Percentiles rank a stretch among this genome's conserved stretches.
phyloP scores from a whole-genome alignment of 2,888 invertebrate species.

The Eupithecia subumbrata region DNA sequence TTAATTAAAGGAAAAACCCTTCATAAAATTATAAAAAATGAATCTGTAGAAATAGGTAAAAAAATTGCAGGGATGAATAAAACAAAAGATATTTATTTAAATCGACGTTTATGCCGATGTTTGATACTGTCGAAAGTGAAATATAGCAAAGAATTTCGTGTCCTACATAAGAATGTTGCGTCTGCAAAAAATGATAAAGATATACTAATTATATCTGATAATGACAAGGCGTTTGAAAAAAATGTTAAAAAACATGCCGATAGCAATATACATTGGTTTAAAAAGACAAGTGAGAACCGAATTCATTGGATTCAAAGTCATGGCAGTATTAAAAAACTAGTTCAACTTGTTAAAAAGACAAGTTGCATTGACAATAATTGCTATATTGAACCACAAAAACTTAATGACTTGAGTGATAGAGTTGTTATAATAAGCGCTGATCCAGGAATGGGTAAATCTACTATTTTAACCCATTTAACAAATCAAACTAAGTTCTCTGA shows the following conservation, averaged over 20 bases:
- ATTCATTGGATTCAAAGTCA: slow-evolving; percentile 16
- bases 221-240: slow-evolving; percentile 1
- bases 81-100: slow-evolving; percentile 7
- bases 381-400: slow-evolving; percentile 10
- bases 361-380: slow-evolving; percentile 12
- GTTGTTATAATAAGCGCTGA: slow-evolving; percentile 43
- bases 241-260: background rate
- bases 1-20: slow-evolving; percentile 15
- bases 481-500: slow-evolving; percentile 37
- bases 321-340: slow-evolving; percentile 16
- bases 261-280: slow-evolving; percentile 25
- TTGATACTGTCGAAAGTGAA: slow-evolving; percentile 3
- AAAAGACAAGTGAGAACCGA: background rate
- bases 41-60: slow-evolving; percentile 18
- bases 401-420: slow-evolving; percentile 32
- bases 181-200: slow-evolving; percentile 10
- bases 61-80: background rate
- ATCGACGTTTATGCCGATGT: slow-evolving; percentile 17
- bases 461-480: slow-evolving; percentile 44
- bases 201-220: slow-evolving; percentile 17
- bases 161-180: background rate
- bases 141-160: slow-evolving; percentile 12
- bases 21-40: slow-evolving; percentile 10
- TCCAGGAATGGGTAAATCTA: slow-evolving; percentile 50
- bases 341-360: background rate